Base-by-base conservation (phyloP, 2,888 invertebrate genomes). In the Erebia aethiops region DNA sequence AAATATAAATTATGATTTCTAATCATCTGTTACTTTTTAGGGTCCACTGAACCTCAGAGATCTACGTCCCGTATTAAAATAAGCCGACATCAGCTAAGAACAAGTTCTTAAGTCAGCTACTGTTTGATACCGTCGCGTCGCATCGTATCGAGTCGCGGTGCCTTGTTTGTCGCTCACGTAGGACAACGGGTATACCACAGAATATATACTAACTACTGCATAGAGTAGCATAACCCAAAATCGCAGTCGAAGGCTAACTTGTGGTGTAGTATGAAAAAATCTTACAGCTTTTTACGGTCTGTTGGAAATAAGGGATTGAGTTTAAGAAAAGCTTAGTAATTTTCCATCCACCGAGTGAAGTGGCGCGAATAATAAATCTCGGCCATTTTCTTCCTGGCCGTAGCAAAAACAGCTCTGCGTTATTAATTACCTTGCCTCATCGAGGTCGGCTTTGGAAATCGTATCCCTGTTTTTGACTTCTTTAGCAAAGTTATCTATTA, bases 381-480 rank as follows among this genome's bases (percentile, higher is more conserved):
- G 81, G 79, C 84, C 81, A 84, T 85, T 89, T 76, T 75, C 76
- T 75, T 76, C 68, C 72, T 71, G 70, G 72, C 85, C 86, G 81
- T 82, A 87, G 87, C 89, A 90, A 90, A 90, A 90, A 90, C 87
- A 84, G 84, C 84, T 81, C 86, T 87, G 86, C 84, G 89, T 88
- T 87, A 90, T 90, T 91, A 91, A 90, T 90, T 90, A 88, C 89
- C 85, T 81, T 81, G 83, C 84, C 84, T 81, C 81, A 79, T 80
- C 81, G 82, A 82, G 84, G 84, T 86, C 87, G 85, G 86, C 85
- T 86, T 84, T 84, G 84, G 85, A 78, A 80, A 86, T 87, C 86
- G 87, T 90, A 90, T 89, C 88, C 86, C 85, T 87, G 88, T 84
- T 86, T 85, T 86, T 84, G 88, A 89, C 88, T 90, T 90, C 89